Evolutionary conservation across 2,797 vertebrate species (phyloP).

Genomic region (Hyperoplus lanceolatus): DNA sequence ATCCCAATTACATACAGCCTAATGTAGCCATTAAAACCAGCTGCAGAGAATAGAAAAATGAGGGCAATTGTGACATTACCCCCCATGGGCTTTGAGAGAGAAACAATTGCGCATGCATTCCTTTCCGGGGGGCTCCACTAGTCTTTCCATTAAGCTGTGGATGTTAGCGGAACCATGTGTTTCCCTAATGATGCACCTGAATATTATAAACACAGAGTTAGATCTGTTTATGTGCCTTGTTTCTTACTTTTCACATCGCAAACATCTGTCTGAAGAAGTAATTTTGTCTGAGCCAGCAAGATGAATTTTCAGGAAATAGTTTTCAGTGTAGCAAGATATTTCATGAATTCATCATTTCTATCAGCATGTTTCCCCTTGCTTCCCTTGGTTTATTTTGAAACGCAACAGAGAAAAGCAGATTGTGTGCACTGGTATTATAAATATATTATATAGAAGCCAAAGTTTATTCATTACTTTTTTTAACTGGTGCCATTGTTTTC

Average conservation of each 20-base stretch:
- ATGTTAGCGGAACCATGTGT: conserved; percentile 12
- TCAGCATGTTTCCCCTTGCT: background rate
- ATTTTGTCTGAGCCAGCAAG: background rate
- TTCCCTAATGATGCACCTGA: conserved; percentile 18
- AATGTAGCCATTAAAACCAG: conserved; percentile 47
- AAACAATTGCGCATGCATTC: conserved; percentile 38
- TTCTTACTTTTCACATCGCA: background rate
- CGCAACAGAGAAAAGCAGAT: background rate
- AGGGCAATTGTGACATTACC: conserved; percentile 47
- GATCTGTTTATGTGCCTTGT: background rate
- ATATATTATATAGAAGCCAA: background rate
- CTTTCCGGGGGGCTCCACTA: conserved; percentile 29
- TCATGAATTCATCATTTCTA: background rate
- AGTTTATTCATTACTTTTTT: too few species aligned
- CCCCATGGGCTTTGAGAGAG: conserved; percentile 38
- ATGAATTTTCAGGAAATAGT: background rate
- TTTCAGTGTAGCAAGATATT: background rate
- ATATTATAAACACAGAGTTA: conserved; percentile 4
- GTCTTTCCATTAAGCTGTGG: conserved; percentile 33
- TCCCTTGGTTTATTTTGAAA: background rate
- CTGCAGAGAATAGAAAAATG: conserved; percentile 52
- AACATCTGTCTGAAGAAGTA: background rate
- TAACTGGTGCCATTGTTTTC: too few species aligned
- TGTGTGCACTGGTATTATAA: background rate
- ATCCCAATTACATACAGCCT: conserved; percentile 40